phyloP scores from a whole-genome alignment of 53 echinoderm and acorn worm genomes.

The Paracentrotus lividus region DNA sequence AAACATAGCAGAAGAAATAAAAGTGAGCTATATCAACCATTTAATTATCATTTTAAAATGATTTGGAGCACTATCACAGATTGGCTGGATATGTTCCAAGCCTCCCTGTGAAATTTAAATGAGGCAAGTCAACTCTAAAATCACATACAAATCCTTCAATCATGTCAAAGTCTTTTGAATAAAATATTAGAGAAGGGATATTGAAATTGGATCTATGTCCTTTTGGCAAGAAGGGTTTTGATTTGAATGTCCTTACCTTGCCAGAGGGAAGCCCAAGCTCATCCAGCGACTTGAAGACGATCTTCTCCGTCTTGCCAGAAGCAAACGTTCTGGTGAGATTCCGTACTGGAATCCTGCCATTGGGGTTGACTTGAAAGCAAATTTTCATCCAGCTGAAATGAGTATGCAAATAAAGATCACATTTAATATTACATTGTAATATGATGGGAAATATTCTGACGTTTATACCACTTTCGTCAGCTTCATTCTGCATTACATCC shows the following conservation, averaged over 20 bases:
- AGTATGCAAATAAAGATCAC: conserved; percentile 14
- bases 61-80: neutral
- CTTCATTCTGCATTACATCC: too few relatives aligned
- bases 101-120: neutral
- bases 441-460: too few relatives aligned
- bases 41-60: neutral
- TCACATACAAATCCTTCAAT: neutral
- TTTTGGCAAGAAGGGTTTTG: neutral
- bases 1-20: too few relatives aligned
- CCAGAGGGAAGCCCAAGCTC: conserved; percentile 94
- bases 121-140: neutral
- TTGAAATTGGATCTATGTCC: conserved; percentile 3
- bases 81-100: neutral
- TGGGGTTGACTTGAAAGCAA: conserved; percentile 95
- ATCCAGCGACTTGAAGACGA: conserved; percentile 97
- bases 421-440: neutral
- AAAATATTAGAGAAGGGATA: neutral
- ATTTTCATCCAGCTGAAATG: conserved; percentile 99
- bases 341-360: conserved; percentile 91
- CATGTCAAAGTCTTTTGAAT: neutral
- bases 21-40: neutral
- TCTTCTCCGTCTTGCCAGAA: conserved; percentile 97
- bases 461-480: too few relatives aligned
- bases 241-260: conserved; percentile 79
- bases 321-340: conserved; percentile 99